Evolutionary conservation across 2,113 vertebrate species (phyloP), one percentile per base, ranked within the genome.

Genomic region (Sturnira hondurensis): DNA sequence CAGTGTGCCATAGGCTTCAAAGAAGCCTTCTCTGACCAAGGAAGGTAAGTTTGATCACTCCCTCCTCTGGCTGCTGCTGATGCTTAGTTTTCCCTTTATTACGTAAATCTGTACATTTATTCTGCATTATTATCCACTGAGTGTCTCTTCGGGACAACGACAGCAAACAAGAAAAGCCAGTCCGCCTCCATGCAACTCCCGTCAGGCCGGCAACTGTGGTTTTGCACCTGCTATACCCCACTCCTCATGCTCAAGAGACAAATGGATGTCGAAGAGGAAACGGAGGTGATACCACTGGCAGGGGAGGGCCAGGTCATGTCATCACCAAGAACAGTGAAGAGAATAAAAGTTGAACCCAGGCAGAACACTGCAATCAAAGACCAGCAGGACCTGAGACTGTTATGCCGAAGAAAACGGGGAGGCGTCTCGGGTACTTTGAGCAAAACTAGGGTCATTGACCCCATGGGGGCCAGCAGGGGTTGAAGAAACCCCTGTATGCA

Each of bases 281-380:
- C 71, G 24, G 20, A 78, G 26, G 16, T 15, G 31, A 7, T 7
- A 8, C 36, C 47, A 78, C 4, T 52, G 45, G 58, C 54, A 95
- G 31, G 74, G 17, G 14, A 33, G 7, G 38, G 50, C 5, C 20
- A 63, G 20, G 36, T 45, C 24, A 33, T 45, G 58, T 70, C 50
- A 43, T 38, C 41, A 76, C 10, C 5, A 71, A 54, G 20, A 15
- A 31, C 1, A 61, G 12, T 15, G 45, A 83, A 86, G 84, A 63
- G 61, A 52, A 89, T 91, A 73, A 65, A 70, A 65, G 52, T 2
- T 8, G 15, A 96, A 36, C 31, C 56, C 43, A 76, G 70, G 26
- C 28, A 80, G 50, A 31, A 63, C 7, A 45, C 50, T 80, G n/a
- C 36, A 68, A 58, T 5, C 63, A 84, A 83, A 74, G 47, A 71